Evolutionary conservation across 2,113 vertebrate species (phyloP).

Genomic region (Capreolus pygargus): DNA sequence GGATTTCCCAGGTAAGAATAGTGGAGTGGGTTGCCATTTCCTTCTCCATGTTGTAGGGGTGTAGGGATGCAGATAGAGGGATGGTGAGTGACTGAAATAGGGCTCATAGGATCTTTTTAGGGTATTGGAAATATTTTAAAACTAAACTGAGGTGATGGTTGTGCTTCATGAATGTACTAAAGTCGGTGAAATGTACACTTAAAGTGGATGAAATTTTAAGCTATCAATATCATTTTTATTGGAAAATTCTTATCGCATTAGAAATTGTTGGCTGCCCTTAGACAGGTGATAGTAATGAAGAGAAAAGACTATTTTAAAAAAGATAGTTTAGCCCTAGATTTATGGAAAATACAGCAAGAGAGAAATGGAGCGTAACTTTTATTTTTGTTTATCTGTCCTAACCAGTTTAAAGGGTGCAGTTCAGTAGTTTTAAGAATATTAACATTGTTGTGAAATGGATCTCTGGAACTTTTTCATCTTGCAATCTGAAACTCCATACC

Average conservation of each 20-base stretch:
- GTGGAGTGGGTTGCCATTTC: neutral
- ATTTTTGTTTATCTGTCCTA: neutral
- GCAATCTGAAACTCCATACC: neutral
- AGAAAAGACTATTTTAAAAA: neutral
- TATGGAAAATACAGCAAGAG: neutral
- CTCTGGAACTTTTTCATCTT: neutral
- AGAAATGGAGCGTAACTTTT: neutral
- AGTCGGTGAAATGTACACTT: neutral
- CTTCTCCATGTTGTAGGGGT: neutral
- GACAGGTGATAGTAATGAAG: neutral
- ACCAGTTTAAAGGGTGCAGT: neutral
- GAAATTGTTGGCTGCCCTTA: neutral
- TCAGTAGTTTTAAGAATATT: neutral
- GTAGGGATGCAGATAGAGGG: neutral
- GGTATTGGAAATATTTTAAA: neutral
- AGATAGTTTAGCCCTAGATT: neutral
- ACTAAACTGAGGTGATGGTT: neutral
- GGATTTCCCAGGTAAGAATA: neutral
- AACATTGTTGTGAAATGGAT: neutral
- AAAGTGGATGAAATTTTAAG: neutral
- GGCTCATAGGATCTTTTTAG: neutral
- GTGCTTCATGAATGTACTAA: neutral
- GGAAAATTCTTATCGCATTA: neutral
- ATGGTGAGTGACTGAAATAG: neutral
- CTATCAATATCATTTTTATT: neutral